These are phyloP conservation scores for Conger conger DNA, from an alignment of 2,113 vertebrate species.

Conservation along the genomic window DNA sequence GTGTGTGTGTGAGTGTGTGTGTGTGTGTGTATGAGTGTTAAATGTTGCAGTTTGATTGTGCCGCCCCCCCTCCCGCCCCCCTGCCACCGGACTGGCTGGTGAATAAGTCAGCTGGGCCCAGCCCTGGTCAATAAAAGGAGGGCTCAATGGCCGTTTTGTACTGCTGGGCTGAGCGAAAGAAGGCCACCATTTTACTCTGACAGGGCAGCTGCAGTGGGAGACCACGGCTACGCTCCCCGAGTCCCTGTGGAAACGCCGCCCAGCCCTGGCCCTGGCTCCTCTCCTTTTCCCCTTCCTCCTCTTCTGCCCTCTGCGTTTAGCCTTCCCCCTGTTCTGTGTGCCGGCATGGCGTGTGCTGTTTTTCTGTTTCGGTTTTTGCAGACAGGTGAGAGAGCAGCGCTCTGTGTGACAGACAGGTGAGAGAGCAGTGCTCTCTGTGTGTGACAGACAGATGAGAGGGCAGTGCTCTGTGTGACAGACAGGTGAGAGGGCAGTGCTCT, in stretches of 20 bases:
- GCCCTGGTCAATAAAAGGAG: slow-evolving; percentile 77
- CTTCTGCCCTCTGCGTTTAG: background rate
- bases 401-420: background rate
- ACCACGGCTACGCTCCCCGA: slow-evolving; percentile 80
- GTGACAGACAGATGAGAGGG: too few species aligned
- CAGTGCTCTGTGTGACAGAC: too few species aligned
- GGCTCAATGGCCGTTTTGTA: slow-evolving; percentile 83
- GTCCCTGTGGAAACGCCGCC: slow-evolving; percentile 34
- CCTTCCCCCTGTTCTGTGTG: background rate
- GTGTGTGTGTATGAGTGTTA: too few species aligned
- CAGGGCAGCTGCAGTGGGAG: slow-evolving; percentile 82
- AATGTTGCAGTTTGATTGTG: slow-evolving; percentile 84
- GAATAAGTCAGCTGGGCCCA: slow-evolving; percentile 80
- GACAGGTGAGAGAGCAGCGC: too few species aligned
- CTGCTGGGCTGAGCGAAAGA: slow-evolving; percentile 76
- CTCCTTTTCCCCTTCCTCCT: background rate
- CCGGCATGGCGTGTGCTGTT: background rate
- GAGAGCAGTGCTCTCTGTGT: background rate
- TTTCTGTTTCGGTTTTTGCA: too few species aligned
- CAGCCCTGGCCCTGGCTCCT: background rate
- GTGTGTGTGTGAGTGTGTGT: too few species aligned
- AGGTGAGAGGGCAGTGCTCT: too few species aligned
- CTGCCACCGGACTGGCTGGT: slow-evolving; percentile 82
- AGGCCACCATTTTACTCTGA: slow-evolving; percentile 83
- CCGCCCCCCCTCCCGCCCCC: slow-evolving; percentile 47